phyloP scores from a whole-genome alignment of 2,797 vertebrate species.

The Syncerus caffer region DNA sequence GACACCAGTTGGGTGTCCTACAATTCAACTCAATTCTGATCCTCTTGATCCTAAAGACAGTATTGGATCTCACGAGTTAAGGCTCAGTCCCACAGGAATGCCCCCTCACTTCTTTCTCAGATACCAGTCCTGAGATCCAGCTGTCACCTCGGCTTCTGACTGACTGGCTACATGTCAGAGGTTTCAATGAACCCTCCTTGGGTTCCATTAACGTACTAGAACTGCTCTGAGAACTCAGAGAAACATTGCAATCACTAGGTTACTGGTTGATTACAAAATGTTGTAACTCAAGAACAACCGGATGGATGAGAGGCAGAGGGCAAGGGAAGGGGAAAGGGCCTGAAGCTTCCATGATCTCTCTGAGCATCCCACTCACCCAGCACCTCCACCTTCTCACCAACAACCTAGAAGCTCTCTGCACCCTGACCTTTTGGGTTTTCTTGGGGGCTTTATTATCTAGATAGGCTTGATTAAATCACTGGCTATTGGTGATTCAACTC shows the following conservation, averaged over 20 bases:
- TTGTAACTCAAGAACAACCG: background rate
- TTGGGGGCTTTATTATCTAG: background rate
- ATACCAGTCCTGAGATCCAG: background rate
- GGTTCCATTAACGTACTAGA: background rate
- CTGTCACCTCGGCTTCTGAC: background rate
- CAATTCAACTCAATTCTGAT: background rate
- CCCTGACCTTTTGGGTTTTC: background rate
- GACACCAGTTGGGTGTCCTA: background rate
- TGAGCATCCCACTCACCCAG: background rate
- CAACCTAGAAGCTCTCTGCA: background rate
- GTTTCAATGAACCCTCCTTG: background rate
- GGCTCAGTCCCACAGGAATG: background rate
- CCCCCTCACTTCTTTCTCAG: background rate
- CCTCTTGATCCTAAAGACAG: background rate
- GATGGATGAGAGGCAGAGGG: background rate
- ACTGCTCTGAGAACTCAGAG: background rate
- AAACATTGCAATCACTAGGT: background rate
- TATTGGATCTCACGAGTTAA: background rate
- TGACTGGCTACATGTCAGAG: background rate
- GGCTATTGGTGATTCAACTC: background rate
- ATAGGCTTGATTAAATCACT: background rate
- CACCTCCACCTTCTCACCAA: background rate
- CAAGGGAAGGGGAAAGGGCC: background rate
- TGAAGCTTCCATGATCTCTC: background rate
- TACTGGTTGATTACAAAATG: background rate